Conservation (phyloP, 2,797 vertebrate species). For the Coluber constrictor region DNA sequence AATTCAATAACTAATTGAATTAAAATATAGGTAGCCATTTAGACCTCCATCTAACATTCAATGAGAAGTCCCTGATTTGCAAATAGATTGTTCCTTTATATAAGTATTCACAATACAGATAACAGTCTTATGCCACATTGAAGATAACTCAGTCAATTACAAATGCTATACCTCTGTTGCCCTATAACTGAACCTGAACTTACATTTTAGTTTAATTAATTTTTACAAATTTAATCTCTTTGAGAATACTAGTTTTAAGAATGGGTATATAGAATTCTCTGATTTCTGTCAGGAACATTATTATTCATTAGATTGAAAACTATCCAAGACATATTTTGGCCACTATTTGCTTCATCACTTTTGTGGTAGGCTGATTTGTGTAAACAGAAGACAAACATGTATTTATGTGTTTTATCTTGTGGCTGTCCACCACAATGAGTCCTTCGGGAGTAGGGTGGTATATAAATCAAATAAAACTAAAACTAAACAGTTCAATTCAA, state of each 20-base stretch:
- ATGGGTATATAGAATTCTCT: neutral
- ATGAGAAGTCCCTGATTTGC: neutral
- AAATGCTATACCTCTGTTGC: neutral
- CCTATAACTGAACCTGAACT: neutral
- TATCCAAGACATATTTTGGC: neutral
- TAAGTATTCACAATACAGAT: neutral
- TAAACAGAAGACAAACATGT: neutral
- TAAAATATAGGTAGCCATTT: neutral
- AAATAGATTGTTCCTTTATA: neutral
- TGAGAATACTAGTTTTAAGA: neutral
- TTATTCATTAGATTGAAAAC: neutral
- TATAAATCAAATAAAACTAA: no score
- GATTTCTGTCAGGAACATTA: neutral
- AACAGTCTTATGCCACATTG: neutral
- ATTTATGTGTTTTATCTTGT: no score
- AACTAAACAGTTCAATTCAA: neutral
- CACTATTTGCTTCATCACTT: neutral
- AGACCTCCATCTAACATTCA: neutral
- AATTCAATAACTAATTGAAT: slow-evolving; percentile 9
- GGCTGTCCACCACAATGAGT: no score
- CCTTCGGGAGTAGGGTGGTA: no score
- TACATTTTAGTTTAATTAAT: neutral
- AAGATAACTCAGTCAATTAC: neutral
- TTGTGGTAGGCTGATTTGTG: neutral
- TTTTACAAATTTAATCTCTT: neutral